phyloP scores from a whole-genome alignment of 1,140 invertebrate species.

The Antheraea mylitta region DNA sequence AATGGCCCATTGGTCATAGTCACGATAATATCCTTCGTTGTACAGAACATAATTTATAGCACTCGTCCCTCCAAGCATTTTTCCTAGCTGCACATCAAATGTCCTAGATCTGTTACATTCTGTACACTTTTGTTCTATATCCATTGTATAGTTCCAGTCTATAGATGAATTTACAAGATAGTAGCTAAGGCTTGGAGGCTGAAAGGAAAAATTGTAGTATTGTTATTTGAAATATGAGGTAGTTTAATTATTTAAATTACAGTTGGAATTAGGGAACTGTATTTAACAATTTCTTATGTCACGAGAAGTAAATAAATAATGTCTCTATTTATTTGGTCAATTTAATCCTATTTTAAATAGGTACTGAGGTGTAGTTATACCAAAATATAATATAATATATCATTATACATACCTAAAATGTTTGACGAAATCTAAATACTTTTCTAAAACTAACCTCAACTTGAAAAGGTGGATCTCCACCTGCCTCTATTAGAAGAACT shows the following conservation, averaged over 20 bases:
- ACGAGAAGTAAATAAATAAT: too few relatives aligned
- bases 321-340: too few relatives aligned
- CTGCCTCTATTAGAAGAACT: slow-evolving; percentile 76
- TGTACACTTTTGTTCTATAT: slow-evolving; percentile 7
- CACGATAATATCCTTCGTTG: slow-evolving; percentile 83
- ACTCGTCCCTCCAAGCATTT: slow-evolving; percentile 83
- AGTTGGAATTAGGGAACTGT: too few relatives aligned
- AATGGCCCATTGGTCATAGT: slow-evolving; percentile 84
- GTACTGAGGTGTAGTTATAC: too few relatives aligned
- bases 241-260: too few relatives aligned
- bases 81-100: slow-evolving; percentile 43
- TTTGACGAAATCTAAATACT: neutral
- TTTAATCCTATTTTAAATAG: too few relatives aligned
- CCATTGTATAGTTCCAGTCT: slow-evolving; percentile 31
- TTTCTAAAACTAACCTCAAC: slow-evolving; percentile 28
- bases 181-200: slow-evolving; percentile 24
- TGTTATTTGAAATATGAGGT: too few relatives aligned
- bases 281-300: too few relatives aligned
- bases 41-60: slow-evolving; percentile 88
- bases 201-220: neutral
- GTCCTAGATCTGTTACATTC: slow-evolving; percentile 14
- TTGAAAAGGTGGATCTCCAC: slow-evolving; percentile 36
- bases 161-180: slow-evolving; percentile 14
- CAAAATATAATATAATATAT: too few relatives aligned
- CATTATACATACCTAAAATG: too few relatives aligned